Conservation (phyloP, 2,113 vertebrate species). For the Charadrius vociferus region DNA sequence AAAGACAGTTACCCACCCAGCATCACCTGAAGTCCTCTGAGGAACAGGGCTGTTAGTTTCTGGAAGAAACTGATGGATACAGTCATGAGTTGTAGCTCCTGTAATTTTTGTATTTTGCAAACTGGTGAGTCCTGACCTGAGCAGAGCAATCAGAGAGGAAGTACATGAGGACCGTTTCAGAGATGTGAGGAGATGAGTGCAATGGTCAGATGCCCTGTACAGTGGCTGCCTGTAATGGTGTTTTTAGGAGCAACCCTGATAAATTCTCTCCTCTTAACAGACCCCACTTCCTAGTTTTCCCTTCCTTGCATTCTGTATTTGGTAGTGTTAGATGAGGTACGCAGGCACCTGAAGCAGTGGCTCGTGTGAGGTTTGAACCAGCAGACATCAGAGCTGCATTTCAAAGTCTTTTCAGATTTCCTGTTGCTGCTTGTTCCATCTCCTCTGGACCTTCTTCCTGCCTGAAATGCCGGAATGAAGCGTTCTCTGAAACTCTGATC, state of each 20-base stretch:
- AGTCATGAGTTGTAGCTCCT: not conserved
- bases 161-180: not conserved
- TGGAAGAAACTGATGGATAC: not conserved
- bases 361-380: not conserved
- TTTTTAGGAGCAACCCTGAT: not conserved
- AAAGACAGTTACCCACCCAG: not conserved
- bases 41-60: not conserved
- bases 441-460: conserved; percentile 24
- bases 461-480: conserved; percentile 16
- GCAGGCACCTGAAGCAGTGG: not conserved
- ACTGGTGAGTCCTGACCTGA: not conserved
- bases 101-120: not conserved
- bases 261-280: not conserved
- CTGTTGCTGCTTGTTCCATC: not conserved
- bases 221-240: not conserved
- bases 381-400: conserved; percentile 21
- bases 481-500: conserved; percentile 22
- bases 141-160: not conserved
- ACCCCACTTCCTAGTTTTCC: not conserved
- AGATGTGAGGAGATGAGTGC: not conserved
- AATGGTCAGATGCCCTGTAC: not conserved
- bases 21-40: not conserved
- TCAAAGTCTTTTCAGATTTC: conserved; percentile 20
- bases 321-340: not conserved
- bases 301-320: not conserved